Evolutionary conservation across 2,888 invertebrate genomes (phyloP).

Genomic region (Deilephila porcellus): DNA sequence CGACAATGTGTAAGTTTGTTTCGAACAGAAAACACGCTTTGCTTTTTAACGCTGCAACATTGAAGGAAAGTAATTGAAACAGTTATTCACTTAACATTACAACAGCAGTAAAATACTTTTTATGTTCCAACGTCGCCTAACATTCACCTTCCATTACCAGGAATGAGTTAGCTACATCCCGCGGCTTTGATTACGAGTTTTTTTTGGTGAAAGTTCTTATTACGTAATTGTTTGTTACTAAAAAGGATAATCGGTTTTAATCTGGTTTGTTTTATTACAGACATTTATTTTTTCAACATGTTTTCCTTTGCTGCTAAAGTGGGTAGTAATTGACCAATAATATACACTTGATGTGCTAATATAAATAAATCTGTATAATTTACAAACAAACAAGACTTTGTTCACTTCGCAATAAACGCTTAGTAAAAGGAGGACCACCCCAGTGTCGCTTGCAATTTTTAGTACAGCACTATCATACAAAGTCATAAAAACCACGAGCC

Average conservation of each 20-base stretch:
- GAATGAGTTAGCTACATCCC: neutral
- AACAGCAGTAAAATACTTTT: conserved; percentile 30
- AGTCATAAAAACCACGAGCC: neutral
- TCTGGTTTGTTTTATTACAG: no score
- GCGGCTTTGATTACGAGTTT: neutral
- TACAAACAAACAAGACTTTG: neutral
- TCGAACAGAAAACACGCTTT: neutral
- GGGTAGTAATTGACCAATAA: neutral
- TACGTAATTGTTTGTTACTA: neutral
- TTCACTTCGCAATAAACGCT: neutral
- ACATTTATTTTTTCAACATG: no score
- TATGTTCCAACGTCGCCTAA: conserved; percentile 18
- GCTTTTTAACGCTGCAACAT: conserved; percentile 28
- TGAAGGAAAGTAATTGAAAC: conserved; percentile 30
- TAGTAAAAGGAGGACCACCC: conserved; percentile 2
- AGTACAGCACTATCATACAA: neutral
- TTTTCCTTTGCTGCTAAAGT: no score
- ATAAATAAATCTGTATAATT: no score
- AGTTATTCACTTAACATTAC: conserved; percentile 30
- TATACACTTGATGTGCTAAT: neutral
- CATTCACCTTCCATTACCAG: conserved; percentile 19
- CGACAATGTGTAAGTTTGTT: neutral
- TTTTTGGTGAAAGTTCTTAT: neutral
- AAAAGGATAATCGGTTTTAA: no score
- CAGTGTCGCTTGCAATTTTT: neutral